A percentile compares a stretch with the other conserved stretches of the same genome.
Conservation (phyloP, 2,797 vertebrate species). For the Pangasius macronema region DNA sequence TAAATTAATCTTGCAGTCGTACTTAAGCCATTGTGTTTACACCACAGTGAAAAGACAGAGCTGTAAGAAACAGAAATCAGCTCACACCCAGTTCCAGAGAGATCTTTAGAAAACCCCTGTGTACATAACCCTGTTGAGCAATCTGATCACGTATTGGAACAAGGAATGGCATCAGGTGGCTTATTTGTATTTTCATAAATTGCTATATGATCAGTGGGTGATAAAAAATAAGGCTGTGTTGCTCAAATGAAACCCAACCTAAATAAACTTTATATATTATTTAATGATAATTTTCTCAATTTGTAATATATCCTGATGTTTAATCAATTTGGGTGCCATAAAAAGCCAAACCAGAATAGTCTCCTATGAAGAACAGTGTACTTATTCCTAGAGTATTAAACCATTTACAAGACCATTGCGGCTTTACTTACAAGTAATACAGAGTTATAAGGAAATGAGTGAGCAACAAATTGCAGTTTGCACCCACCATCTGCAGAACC, state of each 20-base stretch:
- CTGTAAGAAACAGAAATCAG: conserved; percentile 27
- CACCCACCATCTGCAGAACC: background rate
- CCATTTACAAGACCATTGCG: background rate
- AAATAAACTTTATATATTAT: background rate
- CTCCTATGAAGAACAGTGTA: background rate
- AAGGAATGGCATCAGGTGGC: conserved; percentile 17
- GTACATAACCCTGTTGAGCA: conserved; percentile 30
- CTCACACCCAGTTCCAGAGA: conserved; percentile 55
- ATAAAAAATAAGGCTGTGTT: background rate
- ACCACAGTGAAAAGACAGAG: background rate
- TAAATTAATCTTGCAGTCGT: background rate
- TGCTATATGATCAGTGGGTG: background rate
- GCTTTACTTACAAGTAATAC: background rate
- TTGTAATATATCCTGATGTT: background rate
- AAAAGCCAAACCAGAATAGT: background rate
- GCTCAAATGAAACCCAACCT: background rate
- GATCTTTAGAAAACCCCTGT: conserved; percentile 18
- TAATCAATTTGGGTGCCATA: background rate
- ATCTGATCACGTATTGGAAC: conserved; percentile 55
- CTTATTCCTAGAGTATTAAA: background rate
- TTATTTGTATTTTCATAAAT: background rate
- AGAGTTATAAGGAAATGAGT: background rate
- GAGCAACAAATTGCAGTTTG: background rate
- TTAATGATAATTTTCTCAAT: background rate
- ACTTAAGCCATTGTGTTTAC: background rate